A percentile compares a stretch with the other conserved stretches of the same genome.
Conservation (phyloP, 2,113 vertebrate genomes). For the Macquaria ambigua region DNA sequence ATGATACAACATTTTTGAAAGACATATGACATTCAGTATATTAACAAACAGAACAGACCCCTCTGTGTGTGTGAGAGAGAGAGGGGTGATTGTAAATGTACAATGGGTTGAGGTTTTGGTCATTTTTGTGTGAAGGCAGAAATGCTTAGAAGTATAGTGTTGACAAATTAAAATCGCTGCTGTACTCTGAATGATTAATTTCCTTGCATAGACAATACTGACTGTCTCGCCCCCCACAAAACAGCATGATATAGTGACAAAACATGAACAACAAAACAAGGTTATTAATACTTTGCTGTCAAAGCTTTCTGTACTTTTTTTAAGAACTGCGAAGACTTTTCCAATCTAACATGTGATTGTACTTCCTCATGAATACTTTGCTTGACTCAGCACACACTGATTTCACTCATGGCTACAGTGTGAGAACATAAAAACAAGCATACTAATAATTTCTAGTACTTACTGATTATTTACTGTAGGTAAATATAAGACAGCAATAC, state of each 20-base stretch:
- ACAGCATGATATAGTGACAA: neutral
- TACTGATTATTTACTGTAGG: neutral
- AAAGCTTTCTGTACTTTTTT: constrained; percentile 18
- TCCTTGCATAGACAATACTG: neutral
- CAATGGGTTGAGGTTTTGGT: neutral
- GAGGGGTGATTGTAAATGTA: neutral
- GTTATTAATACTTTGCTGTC: neutral
- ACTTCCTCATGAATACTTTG: constrained; percentile 14
- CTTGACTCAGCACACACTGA: neutral
- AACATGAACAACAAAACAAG: neutral
- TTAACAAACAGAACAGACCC: neutral
- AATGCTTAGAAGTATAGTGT: neutral
- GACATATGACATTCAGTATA: neutral
- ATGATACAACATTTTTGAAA: neutral
- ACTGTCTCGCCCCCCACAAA: neutral
- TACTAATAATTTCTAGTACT: neutral
- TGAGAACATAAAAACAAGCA: neutral
- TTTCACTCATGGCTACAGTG: neutral
- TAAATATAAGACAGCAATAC: neutral
- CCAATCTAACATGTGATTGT: constrained; percentile 6
- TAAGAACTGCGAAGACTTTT: neutral
- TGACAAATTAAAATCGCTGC: constrained; percentile 17
- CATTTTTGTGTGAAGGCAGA: constrained; percentile 3
- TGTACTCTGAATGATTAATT: constrained; percentile 9
- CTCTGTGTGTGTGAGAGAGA: neutral